Conservation (phyloP, 2,113 vertebrate genomes). For the Hystrix cristata region DNA sequence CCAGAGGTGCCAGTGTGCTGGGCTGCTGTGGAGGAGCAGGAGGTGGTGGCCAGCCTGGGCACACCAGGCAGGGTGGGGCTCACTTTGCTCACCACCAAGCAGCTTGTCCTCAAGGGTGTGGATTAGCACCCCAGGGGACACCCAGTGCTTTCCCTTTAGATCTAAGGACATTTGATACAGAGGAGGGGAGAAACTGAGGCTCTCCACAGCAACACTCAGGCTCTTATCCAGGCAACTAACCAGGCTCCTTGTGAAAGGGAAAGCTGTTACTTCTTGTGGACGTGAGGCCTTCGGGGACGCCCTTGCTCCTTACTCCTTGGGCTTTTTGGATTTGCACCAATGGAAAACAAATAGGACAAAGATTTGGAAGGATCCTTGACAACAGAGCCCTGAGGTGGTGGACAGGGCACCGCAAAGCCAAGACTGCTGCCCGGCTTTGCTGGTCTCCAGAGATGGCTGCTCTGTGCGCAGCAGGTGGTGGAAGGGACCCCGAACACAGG, state of each 20-base stretch:
- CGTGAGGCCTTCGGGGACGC: conserved; percentile 92
- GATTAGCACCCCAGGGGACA: neutral
- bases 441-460: conserved; percentile 73
- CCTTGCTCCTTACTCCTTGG: conserved; percentile 90
- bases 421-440: conserved; percentile 67
- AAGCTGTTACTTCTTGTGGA: conserved; percentile 91
- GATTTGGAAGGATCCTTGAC: conserved; percentile 86
- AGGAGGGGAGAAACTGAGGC: neutral
- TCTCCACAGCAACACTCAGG: neutral
- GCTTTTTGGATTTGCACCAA: conserved; percentile 91
- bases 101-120: neutral
- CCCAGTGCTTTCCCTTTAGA: fast-evolving
- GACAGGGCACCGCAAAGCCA: conserved; percentile 88
- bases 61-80: neutral
- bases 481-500: conserved; percentile 88
- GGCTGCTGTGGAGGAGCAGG: fast-evolving
- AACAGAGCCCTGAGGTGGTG: conserved; percentile 86
- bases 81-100: neutral
- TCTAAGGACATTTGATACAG: neutral
- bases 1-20: neutral
- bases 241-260: neutral
- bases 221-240: neutral
- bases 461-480: conserved; percentile 90
- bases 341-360: conserved; percentile 90
- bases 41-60: neutral